Conservation (phyloP, 2,113 vertebrate species). For the Xenopus borealis region DNA sequence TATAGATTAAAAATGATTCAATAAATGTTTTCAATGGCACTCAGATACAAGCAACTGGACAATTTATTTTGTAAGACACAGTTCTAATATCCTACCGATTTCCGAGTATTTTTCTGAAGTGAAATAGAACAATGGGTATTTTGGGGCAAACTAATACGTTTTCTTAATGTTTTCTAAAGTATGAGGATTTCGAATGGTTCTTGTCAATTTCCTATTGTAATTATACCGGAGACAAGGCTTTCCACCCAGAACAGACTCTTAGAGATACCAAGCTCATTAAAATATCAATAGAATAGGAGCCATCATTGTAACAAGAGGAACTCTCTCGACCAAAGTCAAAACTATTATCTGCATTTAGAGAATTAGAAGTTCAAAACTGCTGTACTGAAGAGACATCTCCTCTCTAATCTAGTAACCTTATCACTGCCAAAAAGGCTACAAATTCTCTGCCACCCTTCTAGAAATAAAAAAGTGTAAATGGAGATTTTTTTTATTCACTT, state of each 20-base stretch:
- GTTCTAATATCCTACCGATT: too few species aligned
- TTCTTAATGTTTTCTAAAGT: slow-evolving; percentile 75
- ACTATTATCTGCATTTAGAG: slow-evolving; percentile 51
- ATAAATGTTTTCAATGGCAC: too few species aligned
- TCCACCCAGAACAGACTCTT: slow-evolving; percentile 75
- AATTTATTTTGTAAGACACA: too few species aligned
- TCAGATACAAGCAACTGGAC: too few species aligned
- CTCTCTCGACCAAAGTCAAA: slow-evolving; percentile 52
- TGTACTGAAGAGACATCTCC: slow-evolving; percentile 12
- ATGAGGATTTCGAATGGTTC: slow-evolving; percentile 80
- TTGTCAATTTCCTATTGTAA: slow-evolving; percentile 82
- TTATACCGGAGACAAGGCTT: slow-evolving; percentile 60
- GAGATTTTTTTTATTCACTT: too few species aligned
- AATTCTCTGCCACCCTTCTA: too few species aligned
- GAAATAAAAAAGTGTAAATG: too few species aligned
- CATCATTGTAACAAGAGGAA: slow-evolving; percentile 68
- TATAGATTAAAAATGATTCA: too few species aligned
- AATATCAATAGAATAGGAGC: slow-evolving; percentile 81
- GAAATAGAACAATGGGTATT: slow-evolving; percentile 56
- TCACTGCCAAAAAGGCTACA: neutral
- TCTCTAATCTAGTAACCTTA: slow-evolving; percentile 10
- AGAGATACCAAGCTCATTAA: slow-evolving; percentile 87
- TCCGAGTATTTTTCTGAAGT: neutral
- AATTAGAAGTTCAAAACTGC: slow-evolving; percentile 9
- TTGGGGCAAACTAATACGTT: slow-evolving; percentile 75